Base-by-base conservation (phyloP, 2,113 vertebrate species). In the Poecile atricapillus region DNA sequence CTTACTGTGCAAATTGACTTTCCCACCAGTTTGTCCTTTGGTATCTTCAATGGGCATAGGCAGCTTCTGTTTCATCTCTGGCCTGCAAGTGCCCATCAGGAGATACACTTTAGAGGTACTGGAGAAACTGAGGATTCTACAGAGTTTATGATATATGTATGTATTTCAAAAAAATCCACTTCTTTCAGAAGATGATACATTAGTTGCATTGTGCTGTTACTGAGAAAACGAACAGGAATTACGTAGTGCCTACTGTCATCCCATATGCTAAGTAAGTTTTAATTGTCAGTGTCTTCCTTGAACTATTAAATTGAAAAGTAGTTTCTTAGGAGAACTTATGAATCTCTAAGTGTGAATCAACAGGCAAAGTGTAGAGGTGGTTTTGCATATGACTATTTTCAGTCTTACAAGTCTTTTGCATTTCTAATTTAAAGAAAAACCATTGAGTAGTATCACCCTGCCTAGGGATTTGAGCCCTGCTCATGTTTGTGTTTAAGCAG, bases 81-180 rank as follows among this genome's bases (percentile, higher is more conserved):
- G 31, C 58, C 46, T 22, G 25, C 0, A 4, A 74, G 33, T 52
- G 43, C 47, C 43, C 0, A 1, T 62, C 39, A 74, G n/a, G n/a
- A 80, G 35, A 22, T 35, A 17, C 6, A 15, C 13, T 23, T 81
- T 4, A 23, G 39, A 78, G 52, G 12, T 78, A 30, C 13, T 39
- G 47, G 50, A 28, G 28, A 62, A 65, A n/a, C 23, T 33, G 41
- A 81, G 19, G 33, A 27, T 82, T 63, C 56, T 60, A 3, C 5
- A 5, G 22, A 62, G 17, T 35, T 69, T 76, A 18, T 43, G 31
- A 37, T 20, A 17, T 0, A 21, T 13, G 2, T 52, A 14, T 1
- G 0, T 44, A 30, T 35, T 59, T 33, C 0, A 5, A 13, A 56
- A 28, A 16, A 7, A 3, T 3, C 19, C 1, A 2, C 5, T 41